Base-by-base conservation (phyloP, 2,888 invertebrate genomes). In the Latheticus oryzae region DNA sequence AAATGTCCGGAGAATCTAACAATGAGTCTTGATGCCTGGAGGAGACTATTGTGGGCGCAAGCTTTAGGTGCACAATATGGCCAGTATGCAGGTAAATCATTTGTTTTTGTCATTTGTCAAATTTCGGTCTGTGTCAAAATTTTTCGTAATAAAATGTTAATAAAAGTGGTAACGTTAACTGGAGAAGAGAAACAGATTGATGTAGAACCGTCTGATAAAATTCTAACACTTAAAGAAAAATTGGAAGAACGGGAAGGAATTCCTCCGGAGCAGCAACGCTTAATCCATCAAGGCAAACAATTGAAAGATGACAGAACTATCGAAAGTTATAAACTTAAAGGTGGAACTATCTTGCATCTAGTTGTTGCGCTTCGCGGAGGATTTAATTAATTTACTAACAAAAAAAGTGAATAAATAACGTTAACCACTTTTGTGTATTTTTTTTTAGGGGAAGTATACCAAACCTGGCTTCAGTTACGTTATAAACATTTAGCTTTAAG, bases 1-100 rank as follows among this genome's bases (percentile, higher is more conserved):
- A 87, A 88, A 64, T 89, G 90, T 70, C 93, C 93, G 5, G 92
- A 93, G 73, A 91, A 91, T 77, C 83, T 86, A 54, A 81, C 85
- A 51, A 87, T 86, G 72, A 83, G 84, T 60, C 79, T 93, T 67
- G 89, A 92, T 72, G 84, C 84, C 59, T 94, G 93, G 92, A 84
- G 93, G 51, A 84, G 84, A 45, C 83, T 86, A 56, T 78, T 94
- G 47, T 94, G 93, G 93, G 84, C 82, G 24, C 87, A 89, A 76
- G 88, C 90, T 28, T 79, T 94, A 51, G 90, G 90, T 30, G 85
- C 88, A 60, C 84, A 87, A 69, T 88, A 87, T 75, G 86, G 85
- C 70, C 85, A 87, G 76, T 81, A 90, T 64, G 86, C 89, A 68
- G 85, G 87, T 87, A 54, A 3, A n/a, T n/a, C n/a, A n/a, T n/a